Base-by-base conservation (phyloP, 2,113 vertebrate genomes). In the Anguilla japonica region DNA sequence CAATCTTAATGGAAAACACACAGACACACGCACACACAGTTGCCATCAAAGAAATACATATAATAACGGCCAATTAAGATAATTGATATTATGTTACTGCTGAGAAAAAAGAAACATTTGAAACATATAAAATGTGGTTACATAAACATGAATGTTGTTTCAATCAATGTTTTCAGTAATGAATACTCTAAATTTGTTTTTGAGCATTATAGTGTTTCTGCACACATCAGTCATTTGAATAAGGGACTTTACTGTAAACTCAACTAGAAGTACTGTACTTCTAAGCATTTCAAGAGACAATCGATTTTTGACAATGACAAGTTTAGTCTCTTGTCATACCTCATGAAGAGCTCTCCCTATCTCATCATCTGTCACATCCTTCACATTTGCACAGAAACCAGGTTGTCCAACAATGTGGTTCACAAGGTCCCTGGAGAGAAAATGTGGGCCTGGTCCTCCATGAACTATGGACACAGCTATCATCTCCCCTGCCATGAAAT, bases 321-420 rank as follows among this genome's bases (percentile, higher is more conserved):
- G 82, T 40, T 39, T 34, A 40, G 83, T 83, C 53, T 63, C 67
- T 85, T 85, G 26, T 79, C 84, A 18, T 85, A 85, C 84, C 84
- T 85, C 84, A n/a, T 11, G 20, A 15, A 85, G 46, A 46, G n/a
- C 84, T 43, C 20, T 85, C 71, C 41, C 46, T 79, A 85, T 85
- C 40, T 79, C 75, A n/a, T 85, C 75, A 75, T n/a, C n/a, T 79
- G 84, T 85, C 26, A 85, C 41, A 79, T 85, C 84, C 41, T 85
- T 85, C 2, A 85, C 63, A 79, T 14, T 78, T 41, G 84, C 40
- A 50, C 56, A 20, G 84, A 85, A 85, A 85, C 3, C 22, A 85
- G 84, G 63, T 41, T 85, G 16, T n/a, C 67, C 84, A 20, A 79
- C n/a, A 26, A 85, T 75, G 75, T 85, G 43, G 16, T 78, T 75